Conservation (phyloP, 1,140 invertebrate genomes). For the Drosophila trapezifrons region DNA sequence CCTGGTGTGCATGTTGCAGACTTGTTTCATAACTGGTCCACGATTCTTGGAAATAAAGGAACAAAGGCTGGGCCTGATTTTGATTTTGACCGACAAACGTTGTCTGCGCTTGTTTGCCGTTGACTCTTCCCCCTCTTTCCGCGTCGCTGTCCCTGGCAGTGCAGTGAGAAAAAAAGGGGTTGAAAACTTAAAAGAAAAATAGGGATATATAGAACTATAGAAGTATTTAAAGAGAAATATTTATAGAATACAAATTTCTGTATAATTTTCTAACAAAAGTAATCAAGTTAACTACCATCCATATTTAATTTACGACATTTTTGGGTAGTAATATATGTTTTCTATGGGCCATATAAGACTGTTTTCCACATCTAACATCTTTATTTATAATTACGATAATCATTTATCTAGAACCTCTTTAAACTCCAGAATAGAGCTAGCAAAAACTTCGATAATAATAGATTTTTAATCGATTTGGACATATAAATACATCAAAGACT, state of each 20-base stretch:
- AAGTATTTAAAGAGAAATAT: not conserved
- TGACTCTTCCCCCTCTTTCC: conserved; percentile 46
- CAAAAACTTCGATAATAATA: not conserved
- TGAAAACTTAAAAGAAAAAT: not conserved
- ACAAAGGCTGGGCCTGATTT: conserved; percentile 82
- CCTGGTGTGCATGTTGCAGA: conserved; percentile 72
- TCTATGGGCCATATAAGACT: too few relatives aligned
- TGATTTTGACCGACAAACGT: conserved; percentile 83
- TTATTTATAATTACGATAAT: not conserved
- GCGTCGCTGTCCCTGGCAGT: not conserved
- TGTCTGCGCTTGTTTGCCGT: conserved; percentile 67
- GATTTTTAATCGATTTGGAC: not conserved
- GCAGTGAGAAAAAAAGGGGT: conserved; percentile 3
- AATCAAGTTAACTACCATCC: too few relatives aligned
- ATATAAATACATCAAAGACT: not conserved
- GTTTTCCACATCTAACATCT: too few relatives aligned
- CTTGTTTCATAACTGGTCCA: conserved; percentile 84
- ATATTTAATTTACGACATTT: too few relatives aligned
- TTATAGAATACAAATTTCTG: not conserved
- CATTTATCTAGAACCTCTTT: not conserved
- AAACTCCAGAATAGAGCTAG: too few relatives aligned
- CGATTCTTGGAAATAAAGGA: conserved; percentile 78
- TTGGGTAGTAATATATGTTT: too few relatives aligned
- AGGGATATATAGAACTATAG: not conserved
- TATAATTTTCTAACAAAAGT: too few relatives aligned